Base-by-base conservation (phyloP, 2,113 vertebrate species). In the Polypterus bichir region DNA sequence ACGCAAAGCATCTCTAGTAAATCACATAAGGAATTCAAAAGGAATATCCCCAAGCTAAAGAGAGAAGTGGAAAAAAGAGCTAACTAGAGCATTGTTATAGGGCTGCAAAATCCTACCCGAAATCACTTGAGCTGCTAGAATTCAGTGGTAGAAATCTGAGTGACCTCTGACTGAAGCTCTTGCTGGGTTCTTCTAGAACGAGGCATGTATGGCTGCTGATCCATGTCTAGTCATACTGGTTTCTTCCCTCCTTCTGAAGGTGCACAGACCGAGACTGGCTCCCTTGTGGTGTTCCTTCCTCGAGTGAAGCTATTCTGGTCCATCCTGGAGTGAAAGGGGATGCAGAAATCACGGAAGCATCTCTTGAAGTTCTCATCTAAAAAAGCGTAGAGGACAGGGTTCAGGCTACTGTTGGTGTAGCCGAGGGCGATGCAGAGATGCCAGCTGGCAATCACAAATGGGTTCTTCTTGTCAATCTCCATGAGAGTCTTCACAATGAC, bases 361-460 rank as follows among this genome's bases (percentile, higher is more conserved):
- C 92, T 82, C 74, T 96, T 98, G 86, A 98, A 97, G 67, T 97
- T 98, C 62, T 98, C 93, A 55, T 98, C 95, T 67, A 98, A 74
- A 79, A 97, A 94, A 47, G 95, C 94, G 0, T 98, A 98, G 5
- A 98, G 89, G 59, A 98, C 81, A 0, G 95, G 95, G 75, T 98
- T 98, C 74, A 98, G 89, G 72, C 95, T 97, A 84, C 95, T 98
- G 84, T 98, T 98, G 80, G 87, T 89, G 63, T 98, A 98, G 56
- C 94, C 94, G 68, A 97, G 76, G 3, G 95, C 94, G 0, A 97
- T 97, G 80, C 93, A 97, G 74, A 98, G 87, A 53, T 98, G 94
- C 88, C 97, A 91, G 77, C 87, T 83, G 64, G 90, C 91, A 69
- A 88, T 73, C 69, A 96, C 89, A 0, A 93, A 75, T 6, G 88